Percentiles rank a stretch among this genome's conserved stretches.
These are phyloP conservation scores for Daubentonia madagascariensis DNA, from an alignment of 2,113 vertebrate genomes.

Conservation along the genomic window DNA sequence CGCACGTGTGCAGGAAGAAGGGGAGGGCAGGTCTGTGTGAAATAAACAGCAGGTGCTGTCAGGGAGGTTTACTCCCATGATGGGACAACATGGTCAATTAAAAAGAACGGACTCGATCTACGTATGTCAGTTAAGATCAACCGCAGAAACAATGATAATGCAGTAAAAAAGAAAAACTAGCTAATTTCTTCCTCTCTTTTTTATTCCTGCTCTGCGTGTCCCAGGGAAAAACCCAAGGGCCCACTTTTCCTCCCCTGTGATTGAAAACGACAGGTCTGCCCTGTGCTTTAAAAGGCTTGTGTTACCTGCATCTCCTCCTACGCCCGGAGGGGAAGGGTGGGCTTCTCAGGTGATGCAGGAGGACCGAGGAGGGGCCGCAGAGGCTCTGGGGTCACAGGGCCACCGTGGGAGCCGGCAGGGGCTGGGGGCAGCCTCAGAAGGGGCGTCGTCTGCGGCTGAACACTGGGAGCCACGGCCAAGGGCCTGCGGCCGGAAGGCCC, in stretches of 20 bases:
- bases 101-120: rapidly evolving
- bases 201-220: too few relatives aligned
- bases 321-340: not conserved
- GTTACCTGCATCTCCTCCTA: not conserved
- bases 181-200: too few relatives aligned
- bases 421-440: rapidly evolving
- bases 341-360: not conserved
- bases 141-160: not conserved
- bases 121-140: rapidly evolving
- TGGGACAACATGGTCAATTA: too few relatives aligned
- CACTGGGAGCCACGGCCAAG: not conserved
- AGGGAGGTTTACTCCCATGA: rapidly evolving
- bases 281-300: not conserved
- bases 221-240: too few relatives aligned
- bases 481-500: too few relatives aligned
- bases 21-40: rapidly evolving
- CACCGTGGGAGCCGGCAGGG: not conserved
- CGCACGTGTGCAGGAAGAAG: rapidly evolving
- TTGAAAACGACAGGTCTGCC: too few relatives aligned
- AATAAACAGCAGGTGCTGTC: not conserved
- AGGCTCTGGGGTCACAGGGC: too few relatives aligned
- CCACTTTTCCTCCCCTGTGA: not conserved
- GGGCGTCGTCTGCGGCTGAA: not conserved
- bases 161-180: not conserved
- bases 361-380: too few relatives aligned